Conservation (phyloP, 2,888 invertebrate species). For the Amphimallon solstitiale region DNA sequence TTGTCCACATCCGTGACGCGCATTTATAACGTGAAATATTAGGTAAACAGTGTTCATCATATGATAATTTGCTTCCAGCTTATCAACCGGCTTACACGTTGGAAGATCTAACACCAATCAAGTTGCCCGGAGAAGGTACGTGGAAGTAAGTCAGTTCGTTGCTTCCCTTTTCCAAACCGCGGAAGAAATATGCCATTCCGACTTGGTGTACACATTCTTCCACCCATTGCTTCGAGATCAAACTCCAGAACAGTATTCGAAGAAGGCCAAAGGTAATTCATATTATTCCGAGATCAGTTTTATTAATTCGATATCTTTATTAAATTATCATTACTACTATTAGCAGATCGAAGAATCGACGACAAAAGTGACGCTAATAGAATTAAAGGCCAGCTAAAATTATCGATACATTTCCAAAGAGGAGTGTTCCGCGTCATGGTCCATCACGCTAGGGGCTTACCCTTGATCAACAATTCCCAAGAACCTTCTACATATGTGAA, state of each 20-base stretch:
- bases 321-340: no score
- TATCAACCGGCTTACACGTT: conserved; percentile 80
- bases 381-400: conserved; percentile 78
- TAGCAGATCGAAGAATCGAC: conserved; percentile 50
- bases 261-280: conserved; percentile 77
- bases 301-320: not conserved
- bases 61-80: conserved; percentile 65
- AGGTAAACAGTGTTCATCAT: no score
- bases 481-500: conserved; percentile 92
- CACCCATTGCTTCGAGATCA: conserved; percentile 95
- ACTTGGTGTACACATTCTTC: conserved; percentile 98
- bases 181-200: conserved; percentile 94
- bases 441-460: conserved; percentile 90
- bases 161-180: conserved; percentile 86
- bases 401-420: conserved; percentile 80
- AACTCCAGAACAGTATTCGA: conserved; percentile 82
- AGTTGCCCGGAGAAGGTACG: conserved; percentile 92
- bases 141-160: conserved; percentile 89
- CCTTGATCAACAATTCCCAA: conserved; percentile 79
- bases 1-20: no score
- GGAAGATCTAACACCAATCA: conserved; percentile 94
- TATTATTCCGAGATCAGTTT: not conserved
- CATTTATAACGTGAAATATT: no score
- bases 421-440: conserved; percentile 84
- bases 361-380: conserved; percentile 58